These are phyloP conservation scores for Callospermophilus lateralis DNA, from an alignment of 2,113 vertebrate species.

Conservation along the genomic window DNA sequence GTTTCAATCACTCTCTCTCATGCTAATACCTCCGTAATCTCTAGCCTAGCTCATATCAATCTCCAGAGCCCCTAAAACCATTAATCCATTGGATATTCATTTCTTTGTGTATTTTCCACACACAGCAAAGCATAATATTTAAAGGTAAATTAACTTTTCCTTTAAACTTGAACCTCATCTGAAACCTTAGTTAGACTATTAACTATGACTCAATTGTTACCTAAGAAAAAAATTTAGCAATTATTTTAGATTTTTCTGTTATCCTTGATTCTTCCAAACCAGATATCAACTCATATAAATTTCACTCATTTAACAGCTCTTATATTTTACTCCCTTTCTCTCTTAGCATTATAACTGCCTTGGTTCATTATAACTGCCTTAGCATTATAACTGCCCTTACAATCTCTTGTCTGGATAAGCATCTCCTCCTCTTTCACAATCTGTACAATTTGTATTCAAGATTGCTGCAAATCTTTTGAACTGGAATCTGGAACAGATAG, in stretches of 20 bases:
- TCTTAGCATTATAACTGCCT: not conserved
- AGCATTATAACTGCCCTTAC: not conserved
- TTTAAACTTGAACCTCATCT: not conserved
- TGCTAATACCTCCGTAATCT: not conserved
- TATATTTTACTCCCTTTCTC: not conserved
- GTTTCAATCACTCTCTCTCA: not conserved
- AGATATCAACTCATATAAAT: not conserved
- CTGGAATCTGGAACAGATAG: not conserved
- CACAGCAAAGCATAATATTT: not conserved
- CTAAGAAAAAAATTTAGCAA: not conserved
- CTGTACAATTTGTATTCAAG: not conserved
- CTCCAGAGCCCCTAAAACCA: not conserved
- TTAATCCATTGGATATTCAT: not conserved
- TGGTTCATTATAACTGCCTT: not conserved
- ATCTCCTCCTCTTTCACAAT: not conserved
- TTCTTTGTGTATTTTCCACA: not conserved
- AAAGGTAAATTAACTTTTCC: conserved; percentile 9
- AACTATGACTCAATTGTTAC: not conserved
- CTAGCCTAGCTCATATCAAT: not conserved
- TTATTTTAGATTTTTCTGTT: not conserved
- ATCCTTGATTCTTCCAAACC: not conserved
- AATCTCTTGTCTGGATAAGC: not conserved
- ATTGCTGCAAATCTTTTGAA: not conserved
- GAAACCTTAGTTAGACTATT: not conserved
- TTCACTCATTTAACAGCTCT: not conserved